phyloP scores from a whole-genome alignment of 64 coral and sea anemone genomes.

The Catalaphyllia jardinei region DNA sequence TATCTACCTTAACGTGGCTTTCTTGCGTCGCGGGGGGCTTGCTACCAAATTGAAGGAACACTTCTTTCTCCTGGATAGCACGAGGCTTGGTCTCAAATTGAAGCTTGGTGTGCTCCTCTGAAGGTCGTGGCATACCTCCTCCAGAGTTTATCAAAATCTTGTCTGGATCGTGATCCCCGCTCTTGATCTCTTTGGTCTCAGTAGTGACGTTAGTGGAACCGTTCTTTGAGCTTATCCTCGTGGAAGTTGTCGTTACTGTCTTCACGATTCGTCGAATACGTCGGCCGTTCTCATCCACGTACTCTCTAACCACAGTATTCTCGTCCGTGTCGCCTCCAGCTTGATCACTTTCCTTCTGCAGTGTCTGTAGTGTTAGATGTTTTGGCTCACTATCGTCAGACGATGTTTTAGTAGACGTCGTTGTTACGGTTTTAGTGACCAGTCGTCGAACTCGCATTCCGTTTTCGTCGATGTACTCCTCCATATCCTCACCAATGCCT shows the following conservation, averaged over 20 bases:
- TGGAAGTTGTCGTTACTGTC: neutral
- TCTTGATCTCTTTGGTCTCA: neutral
- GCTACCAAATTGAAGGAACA: neutral
- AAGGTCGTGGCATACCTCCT: too few species aligned
- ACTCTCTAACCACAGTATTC: neutral
- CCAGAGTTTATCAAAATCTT: neutral
- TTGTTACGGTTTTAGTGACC: conserved; percentile 15
- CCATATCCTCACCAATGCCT: neutral
- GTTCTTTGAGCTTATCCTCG: neutral
- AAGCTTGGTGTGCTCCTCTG: neutral
- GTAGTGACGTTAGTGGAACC: neutral
- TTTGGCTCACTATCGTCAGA: neutral
- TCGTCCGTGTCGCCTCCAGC: conserved; percentile 2
- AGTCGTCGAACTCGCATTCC: conserved; percentile 3
- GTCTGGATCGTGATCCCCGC: neutral
- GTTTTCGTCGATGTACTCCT: conserved; percentile 9
- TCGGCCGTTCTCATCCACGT: conserved; percentile 22
- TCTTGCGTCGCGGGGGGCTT: neutral
- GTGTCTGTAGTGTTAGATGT: neutral
- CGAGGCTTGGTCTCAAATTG: neutral
- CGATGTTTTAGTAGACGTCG: neutral
- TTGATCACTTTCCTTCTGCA: neutral
- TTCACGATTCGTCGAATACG: conserved; percentile 15
- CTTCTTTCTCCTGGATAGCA: neutral
- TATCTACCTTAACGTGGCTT: neutral